Conservation (phyloP, 2,113 vertebrate species). For the Tragulus kanchil region DNA sequence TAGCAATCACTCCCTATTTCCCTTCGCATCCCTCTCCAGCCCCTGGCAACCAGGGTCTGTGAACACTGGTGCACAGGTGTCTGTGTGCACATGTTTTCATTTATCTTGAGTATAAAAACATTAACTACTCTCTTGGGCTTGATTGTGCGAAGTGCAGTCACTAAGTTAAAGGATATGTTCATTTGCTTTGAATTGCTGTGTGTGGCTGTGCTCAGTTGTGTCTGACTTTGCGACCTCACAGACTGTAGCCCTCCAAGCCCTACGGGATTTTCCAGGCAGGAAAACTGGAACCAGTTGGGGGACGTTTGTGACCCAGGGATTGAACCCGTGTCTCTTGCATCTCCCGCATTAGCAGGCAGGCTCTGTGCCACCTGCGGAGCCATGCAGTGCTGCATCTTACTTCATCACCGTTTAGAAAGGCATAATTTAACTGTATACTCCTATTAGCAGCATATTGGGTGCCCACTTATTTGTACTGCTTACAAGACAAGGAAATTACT, state of each 20-base stretch:
- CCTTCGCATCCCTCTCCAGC: neutral
- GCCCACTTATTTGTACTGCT: neutral
- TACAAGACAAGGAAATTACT: constrained; percentile 3
- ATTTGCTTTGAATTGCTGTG: neutral
- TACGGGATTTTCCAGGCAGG: neutral
- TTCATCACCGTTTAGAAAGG: neutral
- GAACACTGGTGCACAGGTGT: neutral
- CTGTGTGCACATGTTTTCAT: neutral
- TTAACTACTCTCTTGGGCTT: neutral
- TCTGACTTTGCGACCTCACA: neutral
- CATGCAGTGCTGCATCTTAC: neutral
- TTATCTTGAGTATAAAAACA: neutral
- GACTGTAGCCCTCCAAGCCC: neutral
- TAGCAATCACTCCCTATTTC: neutral
- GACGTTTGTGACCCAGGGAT: neutral
- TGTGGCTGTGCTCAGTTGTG: neutral
- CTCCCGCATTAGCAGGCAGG: neutral
- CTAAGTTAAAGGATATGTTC: neutral
- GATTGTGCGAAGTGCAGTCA: neutral
- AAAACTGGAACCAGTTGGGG: neutral
- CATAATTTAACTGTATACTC: neutral
- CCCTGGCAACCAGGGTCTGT: neutral
- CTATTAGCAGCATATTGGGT: neutral
- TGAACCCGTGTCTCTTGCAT: neutral
- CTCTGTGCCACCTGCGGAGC: neutral